phyloP scores from a whole-genome alignment of 1,140 invertebrate species.

The Caenorhabditis brenneri region DNA sequence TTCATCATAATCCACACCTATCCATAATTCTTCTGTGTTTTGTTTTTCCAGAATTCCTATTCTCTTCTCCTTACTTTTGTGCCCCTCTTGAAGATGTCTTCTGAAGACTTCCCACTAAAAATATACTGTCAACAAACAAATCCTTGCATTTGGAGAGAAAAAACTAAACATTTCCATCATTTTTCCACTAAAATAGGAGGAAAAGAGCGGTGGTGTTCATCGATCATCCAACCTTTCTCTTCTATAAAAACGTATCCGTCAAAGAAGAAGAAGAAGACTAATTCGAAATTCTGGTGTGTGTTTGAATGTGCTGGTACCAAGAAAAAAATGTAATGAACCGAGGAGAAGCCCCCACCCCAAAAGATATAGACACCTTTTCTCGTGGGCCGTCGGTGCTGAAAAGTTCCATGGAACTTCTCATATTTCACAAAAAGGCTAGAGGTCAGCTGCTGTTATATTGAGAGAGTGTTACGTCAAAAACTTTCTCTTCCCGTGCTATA shows the following conservation, averaged over 20 bases:
- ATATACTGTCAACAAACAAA: conserved; percentile 19
- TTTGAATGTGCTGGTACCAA: not conserved
- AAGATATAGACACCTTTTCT: not conserved
- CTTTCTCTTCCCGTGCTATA: not conserved
- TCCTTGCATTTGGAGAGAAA: not conserved
- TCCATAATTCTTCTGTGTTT: conserved; percentile 8
- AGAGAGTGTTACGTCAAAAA: not conserved
- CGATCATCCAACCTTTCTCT: conserved; percentile 1
- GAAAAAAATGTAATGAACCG: conserved; percentile 3
- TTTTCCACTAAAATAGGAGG: not conserved
- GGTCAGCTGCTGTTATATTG: conserved; percentile 31
- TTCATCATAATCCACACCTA: conserved; percentile 10
- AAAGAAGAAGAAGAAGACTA: not conserved
- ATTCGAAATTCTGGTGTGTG: conserved; percentile 40
- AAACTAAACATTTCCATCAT: conserved; percentile 29
- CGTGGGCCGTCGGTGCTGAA: not conserved
- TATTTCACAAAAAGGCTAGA: conserved; percentile 30
- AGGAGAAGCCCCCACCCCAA: not conserved
- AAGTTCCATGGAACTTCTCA: conserved; percentile 29
- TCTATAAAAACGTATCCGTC: not conserved
- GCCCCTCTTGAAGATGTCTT: conserved; percentile 5
- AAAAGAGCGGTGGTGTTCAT: not conserved
- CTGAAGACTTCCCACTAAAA: not conserved
- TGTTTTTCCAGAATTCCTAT: not conserved
- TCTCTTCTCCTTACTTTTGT: not conserved